Evolutionary conservation across 2,888 invertebrate species (phyloP), one percentile per base, ranked within the genome.

Genomic region (Erannis defoliaria): DNA sequence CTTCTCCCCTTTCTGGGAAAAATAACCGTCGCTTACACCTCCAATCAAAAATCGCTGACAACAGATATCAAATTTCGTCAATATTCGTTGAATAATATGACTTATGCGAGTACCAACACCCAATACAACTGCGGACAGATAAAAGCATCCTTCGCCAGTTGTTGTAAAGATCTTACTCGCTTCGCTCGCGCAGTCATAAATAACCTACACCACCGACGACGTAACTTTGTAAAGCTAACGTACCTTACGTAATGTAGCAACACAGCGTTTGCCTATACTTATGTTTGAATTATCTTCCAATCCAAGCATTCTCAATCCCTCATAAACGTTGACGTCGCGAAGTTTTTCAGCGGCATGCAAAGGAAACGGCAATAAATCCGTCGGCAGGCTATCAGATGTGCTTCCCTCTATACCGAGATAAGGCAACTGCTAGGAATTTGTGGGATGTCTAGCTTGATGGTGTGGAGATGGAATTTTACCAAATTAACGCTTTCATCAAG

Each of bases 401-500:
- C 51, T 51, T 18, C 51, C 51, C 29, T 51, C 51, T 51, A 40
- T 51, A 40, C 29, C 1, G n/a, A 40, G 51, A 51, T 51, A 51
- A 40, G 19, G 38, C 37, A 18, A 50, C 16, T 38, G 40, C 12
- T 51, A 19, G 19, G 51, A 16, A 51, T 51, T 51, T 40, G 29
- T 26, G 8, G 37, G 40, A 35, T 50, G 18, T 38, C 19, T 31
- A 18, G 40, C 19, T 40, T 6, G 4, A 8, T 29, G 5, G 14
- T 16, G 26, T 45, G 43, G 26, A 45, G 26, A 16, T 4, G 43
- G 43, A 45, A 2, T 43, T n/a, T 14, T 23, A n/a, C 0, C n/a
- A 16, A 42, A 42, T 23, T 26, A 2, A 6, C 26, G 23, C 23
- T 23, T 26, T 8, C 26, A 26, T 26, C 26, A 26, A 1, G n/a